These are phyloP conservation scores for Chrysolina americana DNA, from an alignment of 2,888 invertebrate species.

Conservation along the genomic window DNA sequence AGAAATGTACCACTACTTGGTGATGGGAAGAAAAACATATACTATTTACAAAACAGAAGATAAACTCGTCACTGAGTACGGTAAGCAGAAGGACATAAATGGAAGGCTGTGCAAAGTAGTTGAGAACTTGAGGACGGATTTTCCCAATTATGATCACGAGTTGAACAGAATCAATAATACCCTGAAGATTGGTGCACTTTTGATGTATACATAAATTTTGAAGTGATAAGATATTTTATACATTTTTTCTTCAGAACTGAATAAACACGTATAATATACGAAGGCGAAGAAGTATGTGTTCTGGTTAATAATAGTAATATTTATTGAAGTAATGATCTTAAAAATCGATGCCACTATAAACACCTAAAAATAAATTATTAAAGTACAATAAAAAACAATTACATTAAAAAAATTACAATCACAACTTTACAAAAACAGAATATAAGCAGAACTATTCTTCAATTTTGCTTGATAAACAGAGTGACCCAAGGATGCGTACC, in stretches of 20 bases:
- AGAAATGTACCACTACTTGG: conserved; percentile 73
- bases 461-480: no score
- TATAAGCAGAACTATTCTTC: no score
- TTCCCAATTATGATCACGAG: conserved; percentile 73
- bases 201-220: conserved; percentile 34
- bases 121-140: conserved; percentile 74
- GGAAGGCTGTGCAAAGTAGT: conserved; percentile 74
- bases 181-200: conserved; percentile 63
- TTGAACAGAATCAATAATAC: conserved; percentile 71
- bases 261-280: neutral
- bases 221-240: neutral
- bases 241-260: neutral
- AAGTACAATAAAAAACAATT: no score
- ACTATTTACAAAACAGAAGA: conserved; percentile 66
- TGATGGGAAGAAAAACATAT: conserved; percentile 65
- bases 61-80: conserved; percentile 72
- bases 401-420: no score
- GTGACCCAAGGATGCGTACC: no score
- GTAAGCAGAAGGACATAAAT: conserved; percentile 74
- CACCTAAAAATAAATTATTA: no score
- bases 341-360: no score
- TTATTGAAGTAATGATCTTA: no score
- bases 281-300: no score
- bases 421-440: no score
- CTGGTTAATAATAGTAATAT: no score